These are phyloP conservation scores for Lasioglossum oenotherae DNA, from an alignment of 2,888 invertebrate genomes.

Conservation along the genomic window DNA sequence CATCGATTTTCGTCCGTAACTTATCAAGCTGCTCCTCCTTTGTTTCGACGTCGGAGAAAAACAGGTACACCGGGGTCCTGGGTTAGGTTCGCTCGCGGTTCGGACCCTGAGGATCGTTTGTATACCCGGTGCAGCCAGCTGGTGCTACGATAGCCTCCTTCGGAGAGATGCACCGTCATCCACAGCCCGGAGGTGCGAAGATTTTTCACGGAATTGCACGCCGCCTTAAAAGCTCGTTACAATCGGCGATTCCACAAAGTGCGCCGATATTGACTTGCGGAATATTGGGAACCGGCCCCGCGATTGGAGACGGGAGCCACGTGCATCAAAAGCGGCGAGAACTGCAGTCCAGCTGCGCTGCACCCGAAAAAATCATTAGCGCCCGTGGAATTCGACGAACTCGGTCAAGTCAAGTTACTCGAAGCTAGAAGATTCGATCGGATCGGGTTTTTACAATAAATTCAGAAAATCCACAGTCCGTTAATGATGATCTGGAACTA, in stretches of 20 bases:
- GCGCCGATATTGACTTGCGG: slow-evolving; percentile 55
- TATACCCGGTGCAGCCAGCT: slow-evolving; percentile 40
- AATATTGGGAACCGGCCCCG: slow-evolving; percentile 34
- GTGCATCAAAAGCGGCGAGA: slow-evolving; percentile 33
- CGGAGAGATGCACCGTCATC: slow-evolving; percentile 60
- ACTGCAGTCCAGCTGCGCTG: not conserved
- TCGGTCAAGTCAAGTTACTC: not conserved
- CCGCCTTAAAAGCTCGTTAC: slow-evolving; percentile 67
- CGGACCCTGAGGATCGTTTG: slow-evolving; percentile 42
- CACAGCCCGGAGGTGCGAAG: slow-evolving; percentile 73
- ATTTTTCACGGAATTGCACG: slow-evolving; percentile 80
- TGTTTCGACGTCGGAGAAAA: slow-evolving; percentile 57
- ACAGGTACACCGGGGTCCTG: slow-evolving; percentile 20
- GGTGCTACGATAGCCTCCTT: slow-evolving; percentile 50
- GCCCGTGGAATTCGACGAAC: too few relatives aligned
- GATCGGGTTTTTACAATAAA: too few relatives aligned
- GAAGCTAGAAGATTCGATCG: too few relatives aligned
- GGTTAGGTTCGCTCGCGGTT: not conserved
- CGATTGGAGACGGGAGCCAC: slow-evolving; percentile 38
- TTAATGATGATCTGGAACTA: too few relatives aligned
- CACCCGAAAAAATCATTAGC: slow-evolving; percentile 10
- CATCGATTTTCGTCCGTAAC: slow-evolving; percentile 63
- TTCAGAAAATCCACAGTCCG: too few relatives aligned
- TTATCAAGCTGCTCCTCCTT: slow-evolving; percentile 44
- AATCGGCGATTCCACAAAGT: slow-evolving; percentile 60